Evolutionary conservation across 2,888 invertebrate genomes (phyloP).

Genomic region (Melanophora roralis): DNA sequence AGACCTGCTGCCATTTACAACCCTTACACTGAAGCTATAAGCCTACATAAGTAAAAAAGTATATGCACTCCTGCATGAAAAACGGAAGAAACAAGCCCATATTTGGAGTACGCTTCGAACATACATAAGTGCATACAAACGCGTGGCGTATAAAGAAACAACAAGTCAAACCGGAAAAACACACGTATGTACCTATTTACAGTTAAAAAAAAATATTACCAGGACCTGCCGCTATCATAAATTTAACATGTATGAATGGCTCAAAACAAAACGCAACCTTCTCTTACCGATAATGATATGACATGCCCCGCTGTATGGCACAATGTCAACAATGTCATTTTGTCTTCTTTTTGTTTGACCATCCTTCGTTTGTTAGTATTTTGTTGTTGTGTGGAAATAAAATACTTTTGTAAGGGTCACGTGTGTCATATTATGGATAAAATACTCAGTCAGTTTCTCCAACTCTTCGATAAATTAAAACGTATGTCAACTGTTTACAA

Average conservation of each 20-base stretch:
- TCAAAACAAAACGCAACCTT: neutral
- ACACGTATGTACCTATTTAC: conserved; percentile 54
- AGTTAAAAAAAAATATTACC: conserved; percentile 35
- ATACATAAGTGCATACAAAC: conserved; percentile 63
- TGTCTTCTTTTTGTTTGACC: conserved; percentile 45
- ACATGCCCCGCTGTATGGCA: conserved; percentile 28
- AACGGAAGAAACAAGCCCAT: neutral
- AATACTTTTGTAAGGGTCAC: conserved; percentile 60
- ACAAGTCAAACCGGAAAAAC: conserved; percentile 71
- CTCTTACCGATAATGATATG: conserved; percentile 8
- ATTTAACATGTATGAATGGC: conserved; percentile 29
- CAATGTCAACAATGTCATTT: conserved; percentile 56
- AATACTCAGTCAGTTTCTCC: conserved; percentile 33
- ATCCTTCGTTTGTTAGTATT: conserved; percentile 6
- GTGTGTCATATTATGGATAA: conserved; percentile 62
- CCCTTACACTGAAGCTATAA: conserved; percentile 39
- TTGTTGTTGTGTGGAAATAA: conserved; percentile 1
- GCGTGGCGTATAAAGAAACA: conserved; percentile 70
- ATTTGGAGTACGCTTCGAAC: conserved; percentile 29
- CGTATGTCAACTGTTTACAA: conserved; percentile 59
- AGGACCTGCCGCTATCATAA: conserved; percentile 54
- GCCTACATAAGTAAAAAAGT: neutral
- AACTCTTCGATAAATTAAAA: conserved; percentile 17
- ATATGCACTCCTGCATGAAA: conserved; percentile 24
- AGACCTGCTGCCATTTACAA: conserved; percentile 24